A percentile compares a stretch with the other conserved stretches of the same genome.
Conservation (phyloP, 2,888 invertebrate species). For the Rhamnusium bicolor region DNA sequence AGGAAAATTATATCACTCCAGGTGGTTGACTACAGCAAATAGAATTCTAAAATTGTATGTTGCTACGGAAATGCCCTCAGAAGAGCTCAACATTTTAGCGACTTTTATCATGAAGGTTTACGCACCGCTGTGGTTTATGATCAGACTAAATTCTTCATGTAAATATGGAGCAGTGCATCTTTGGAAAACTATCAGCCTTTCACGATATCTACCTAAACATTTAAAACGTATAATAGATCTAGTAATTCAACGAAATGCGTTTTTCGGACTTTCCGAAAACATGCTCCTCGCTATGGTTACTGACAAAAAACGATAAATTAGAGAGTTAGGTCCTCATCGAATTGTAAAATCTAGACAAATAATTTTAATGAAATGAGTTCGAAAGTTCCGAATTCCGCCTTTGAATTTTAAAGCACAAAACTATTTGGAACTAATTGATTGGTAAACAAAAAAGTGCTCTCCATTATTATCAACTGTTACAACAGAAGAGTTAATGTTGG, state of each 20-base stretch:
- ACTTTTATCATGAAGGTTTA: neutral
- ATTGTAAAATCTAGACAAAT: neutral
- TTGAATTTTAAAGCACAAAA: neutral
- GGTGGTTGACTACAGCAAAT: no score
- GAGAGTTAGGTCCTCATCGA: neutral
- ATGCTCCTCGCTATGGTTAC: neutral
- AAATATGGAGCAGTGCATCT: neutral
- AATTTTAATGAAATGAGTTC: neutral
- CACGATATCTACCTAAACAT: neutral
- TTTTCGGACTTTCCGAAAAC: neutral
- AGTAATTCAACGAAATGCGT: neutral
- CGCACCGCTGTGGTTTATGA: neutral
- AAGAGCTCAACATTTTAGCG: no score
- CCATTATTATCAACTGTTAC: neutral
- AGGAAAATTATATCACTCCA: no score
- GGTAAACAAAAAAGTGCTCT: neutral
- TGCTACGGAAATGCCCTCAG: no score
- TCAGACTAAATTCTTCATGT: neutral
- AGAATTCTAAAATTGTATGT: no score
- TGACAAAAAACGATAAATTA: neutral
- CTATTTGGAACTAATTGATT: neutral
- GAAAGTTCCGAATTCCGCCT: neutral
- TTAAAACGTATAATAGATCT: neutral
- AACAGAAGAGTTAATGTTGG: neutral
- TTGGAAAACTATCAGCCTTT: neutral